These are phyloP conservation scores for Ceyx cyanopectus DNA, from an alignment of 2,113 vertebrate species.

Conservation along the genomic window DNA sequence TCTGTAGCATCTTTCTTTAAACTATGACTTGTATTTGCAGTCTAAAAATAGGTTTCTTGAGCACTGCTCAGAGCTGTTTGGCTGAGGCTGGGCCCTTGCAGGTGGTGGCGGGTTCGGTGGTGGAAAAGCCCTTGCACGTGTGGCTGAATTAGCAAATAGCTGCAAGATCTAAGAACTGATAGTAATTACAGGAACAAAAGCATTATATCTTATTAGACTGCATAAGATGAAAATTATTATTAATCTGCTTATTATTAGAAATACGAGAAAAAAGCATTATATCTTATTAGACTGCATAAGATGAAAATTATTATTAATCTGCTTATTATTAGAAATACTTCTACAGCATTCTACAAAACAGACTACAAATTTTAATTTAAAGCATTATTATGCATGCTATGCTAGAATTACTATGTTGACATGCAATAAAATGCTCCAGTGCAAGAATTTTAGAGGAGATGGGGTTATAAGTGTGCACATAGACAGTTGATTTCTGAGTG, in stretches of 20 bases:
- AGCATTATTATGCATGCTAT: not conserved
- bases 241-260: too few species aligned
- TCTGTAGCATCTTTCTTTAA: not conserved
- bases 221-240: too few species aligned
- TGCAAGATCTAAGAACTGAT: not conserved
- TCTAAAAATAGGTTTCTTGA: not conserved
- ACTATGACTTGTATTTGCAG: rapidly evolving
- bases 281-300: not conserved
- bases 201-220: too few species aligned
- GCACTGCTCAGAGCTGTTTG: not conserved
- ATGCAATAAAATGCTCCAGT: not conserved
- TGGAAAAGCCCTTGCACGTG: not conserved
- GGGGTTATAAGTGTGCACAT: not conserved
- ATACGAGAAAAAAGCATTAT: not conserved
- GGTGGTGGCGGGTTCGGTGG: not conserved
- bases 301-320: not conserved
- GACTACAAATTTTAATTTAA: not conserved
- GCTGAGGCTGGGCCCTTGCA: not conserved
- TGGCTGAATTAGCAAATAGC: conserved; percentile 3
- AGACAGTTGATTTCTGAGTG: not conserved
- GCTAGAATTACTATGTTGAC: not conserved
- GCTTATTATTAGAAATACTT: not conserved
- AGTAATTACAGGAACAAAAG: conserved; percentile 51
- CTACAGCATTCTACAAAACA: not conserved
- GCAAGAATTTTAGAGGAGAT: not conserved